These are phyloP conservation scores for Glaucomys volans DNA, from an alignment of 2,113 vertebrate species.

Conservation along the genomic window DNA sequence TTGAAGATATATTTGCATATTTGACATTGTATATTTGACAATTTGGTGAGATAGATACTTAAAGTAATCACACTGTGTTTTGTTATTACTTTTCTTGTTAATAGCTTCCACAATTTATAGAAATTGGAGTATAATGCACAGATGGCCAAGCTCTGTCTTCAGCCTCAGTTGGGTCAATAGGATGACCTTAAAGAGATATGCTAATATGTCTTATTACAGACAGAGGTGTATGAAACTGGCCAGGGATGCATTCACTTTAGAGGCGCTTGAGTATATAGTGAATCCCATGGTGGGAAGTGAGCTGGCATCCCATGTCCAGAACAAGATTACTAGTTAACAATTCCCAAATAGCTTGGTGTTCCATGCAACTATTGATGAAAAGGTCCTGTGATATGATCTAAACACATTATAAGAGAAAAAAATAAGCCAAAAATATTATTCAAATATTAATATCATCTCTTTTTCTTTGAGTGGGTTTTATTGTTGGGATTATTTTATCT, in stretches of 20 bases:
- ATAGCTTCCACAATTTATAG: background rate
- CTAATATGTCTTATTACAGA: background rate
- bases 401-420: background rate
- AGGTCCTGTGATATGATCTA: background rate
- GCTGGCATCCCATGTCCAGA: background rate
- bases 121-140: background rate
- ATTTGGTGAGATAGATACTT: background rate
- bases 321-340: background rate
- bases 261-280: background rate
- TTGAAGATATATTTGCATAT: background rate
- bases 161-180: background rate
- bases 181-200: background rate
- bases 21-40: background rate
- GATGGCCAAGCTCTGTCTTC: background rate
- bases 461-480: background rate
- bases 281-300: background rate
- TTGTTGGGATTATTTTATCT: background rate
- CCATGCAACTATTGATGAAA: background rate
- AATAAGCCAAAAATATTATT: background rate
- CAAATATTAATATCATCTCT: background rate
- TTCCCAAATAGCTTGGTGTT: background rate
- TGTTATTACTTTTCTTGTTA: background rate
- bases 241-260: background rate
- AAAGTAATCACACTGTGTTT: slow-evolving; percentile 14
- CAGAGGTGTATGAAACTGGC: background rate